These are phyloP conservation scores for Schrankia costaestrigalis DNA, from an alignment of 2,888 invertebrate species.

Conservation along the genomic window DNA sequence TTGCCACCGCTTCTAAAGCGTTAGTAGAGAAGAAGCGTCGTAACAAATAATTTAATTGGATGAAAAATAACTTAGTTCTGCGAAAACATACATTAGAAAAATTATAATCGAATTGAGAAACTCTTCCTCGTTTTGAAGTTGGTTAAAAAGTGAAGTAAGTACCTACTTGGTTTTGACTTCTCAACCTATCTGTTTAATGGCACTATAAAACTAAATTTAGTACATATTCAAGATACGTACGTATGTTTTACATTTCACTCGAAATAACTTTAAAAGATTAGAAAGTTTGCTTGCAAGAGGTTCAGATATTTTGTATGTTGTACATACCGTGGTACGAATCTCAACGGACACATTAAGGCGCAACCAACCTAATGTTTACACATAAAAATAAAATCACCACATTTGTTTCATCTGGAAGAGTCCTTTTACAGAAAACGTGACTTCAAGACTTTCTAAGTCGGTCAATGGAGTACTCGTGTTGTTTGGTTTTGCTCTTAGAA, in stretches of 20 bases:
- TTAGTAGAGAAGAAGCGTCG: too few species aligned
- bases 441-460: conserved; percentile 17
- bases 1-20: too few species aligned
- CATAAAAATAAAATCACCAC: conserved; percentile 37
- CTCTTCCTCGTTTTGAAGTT: too few species aligned
- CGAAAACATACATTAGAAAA: too few species aligned
- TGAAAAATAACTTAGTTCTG: too few species aligned
- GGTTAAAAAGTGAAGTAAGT: too few species aligned
- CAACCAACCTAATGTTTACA: conserved; percentile 33
- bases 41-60: too few species aligned
- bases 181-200: too few species aligned
- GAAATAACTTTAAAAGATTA: conserved; percentile 62
- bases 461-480: conserved; percentile 6
- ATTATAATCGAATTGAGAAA: too few species aligned
- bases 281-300: conserved; percentile 49
- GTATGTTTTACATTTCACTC: conserved; percentile 31
- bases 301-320: conserved; percentile 23
- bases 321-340: conserved; percentile 31
- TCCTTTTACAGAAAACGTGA: conserved; percentile 23
- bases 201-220: conserved; percentile 35
- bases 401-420: conserved; percentile 25
- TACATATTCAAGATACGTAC: conserved; percentile 43
- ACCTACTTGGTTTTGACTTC: too few species aligned
- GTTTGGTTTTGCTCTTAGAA: conserved; percentile 16
- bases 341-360: conserved; percentile 44